A percentile compares a stretch with the other conserved stretches of the same genome.
These are phyloP conservation scores for Apamea crenata DNA, from an alignment of 2,888 invertebrate species.

Conservation along the genomic window DNA sequence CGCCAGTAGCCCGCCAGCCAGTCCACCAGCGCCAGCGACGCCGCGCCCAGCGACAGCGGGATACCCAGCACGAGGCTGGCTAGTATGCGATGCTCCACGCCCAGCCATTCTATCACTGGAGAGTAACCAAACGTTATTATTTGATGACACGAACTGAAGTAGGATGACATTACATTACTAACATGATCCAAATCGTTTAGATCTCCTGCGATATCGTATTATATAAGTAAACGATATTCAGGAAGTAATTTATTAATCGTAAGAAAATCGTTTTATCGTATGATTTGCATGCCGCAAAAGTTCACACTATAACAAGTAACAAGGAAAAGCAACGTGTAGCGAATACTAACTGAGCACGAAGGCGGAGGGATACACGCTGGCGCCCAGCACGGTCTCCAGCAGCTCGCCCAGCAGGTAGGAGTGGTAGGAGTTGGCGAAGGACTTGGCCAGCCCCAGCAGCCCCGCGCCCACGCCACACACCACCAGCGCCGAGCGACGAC, in stretches of 20 bases:
- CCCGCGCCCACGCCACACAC: slow-evolving; percentile 87
- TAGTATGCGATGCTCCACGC: slow-evolving; percentile 93
- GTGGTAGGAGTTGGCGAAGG: slow-evolving; percentile 88
- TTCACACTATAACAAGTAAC: neutral
- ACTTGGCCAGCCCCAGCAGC: slow-evolving; percentile 88
- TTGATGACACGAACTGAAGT: neutral
- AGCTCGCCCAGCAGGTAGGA: slow-evolving; percentile 89
- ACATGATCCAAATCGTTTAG: neutral
- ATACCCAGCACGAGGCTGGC: slow-evolving; percentile 93
- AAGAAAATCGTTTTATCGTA: neutral
- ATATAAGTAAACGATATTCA: neutral
- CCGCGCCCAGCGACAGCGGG: slow-evolving; percentile 93
- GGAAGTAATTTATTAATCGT: neutral
- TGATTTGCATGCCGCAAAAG: too few species aligned
- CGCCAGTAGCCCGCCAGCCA: slow-evolving; percentile 93
- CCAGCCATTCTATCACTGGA: slow-evolving; percentile 94
- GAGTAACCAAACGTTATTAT: slow-evolving; percentile 35
- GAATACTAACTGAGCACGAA: slow-evolving; percentile 90
- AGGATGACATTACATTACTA: neutral
- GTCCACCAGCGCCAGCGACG: slow-evolving; percentile 92
- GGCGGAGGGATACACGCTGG: slow-evolving; percentile 90
- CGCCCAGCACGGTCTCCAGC: slow-evolving; percentile 89
- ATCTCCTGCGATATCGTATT: neutral
- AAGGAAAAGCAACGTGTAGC: neutral
- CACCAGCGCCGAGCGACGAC: slow-evolving; percentile 91